Evolutionary conservation across 2,113 vertebrate genomes (phyloP), one percentile per base, ranked within the genome.

Genomic region (Mirounga angustirostris): DNA sequence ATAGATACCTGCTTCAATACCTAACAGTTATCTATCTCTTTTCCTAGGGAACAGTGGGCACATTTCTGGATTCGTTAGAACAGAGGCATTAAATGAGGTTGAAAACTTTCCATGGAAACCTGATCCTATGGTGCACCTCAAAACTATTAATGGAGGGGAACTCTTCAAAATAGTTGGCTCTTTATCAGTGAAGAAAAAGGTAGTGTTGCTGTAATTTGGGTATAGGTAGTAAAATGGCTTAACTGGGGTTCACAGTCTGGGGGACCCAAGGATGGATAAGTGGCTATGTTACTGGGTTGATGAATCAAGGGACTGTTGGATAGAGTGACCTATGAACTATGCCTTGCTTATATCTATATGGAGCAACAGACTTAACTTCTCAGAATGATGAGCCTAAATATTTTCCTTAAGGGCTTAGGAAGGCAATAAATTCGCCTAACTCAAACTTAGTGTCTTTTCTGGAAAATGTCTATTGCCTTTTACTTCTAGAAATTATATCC

Each of bases 401-500:
- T 40, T 90, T 87, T 76, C 24, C n/a, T 50, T 80, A 92, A 88
- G 3, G n/a, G 6, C 33, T 22, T 82, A 89, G 21, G 21, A 93
- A 93, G 40, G 21, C 19, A 76, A 46, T 54, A 52, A 63, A 13
- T 92, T 81, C 74, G 78, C 67, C 58, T 78, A 82, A 90, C 52
- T 94, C 21, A 84, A 65, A 92, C 19, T 65, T 76, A 19, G 13
- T 15, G 19, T 65, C 36, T 67, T 90, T 78, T 84, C 54, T 46
- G 84, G 56, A 95, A 92, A 96, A 73, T 28, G 7, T 63, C 19
- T 91, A 6, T 84, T 96, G 4, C 74, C 22, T 95, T 82, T 94
- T 19, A 74, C 28, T 90, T 84, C 71, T 36, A 58, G 12, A 76
- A 96, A 58, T 52, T 87, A 63, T 22, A 36, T 56, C 30, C 14